Base-by-base conservation (phyloP, 2,113 vertebrate species). In the Gopherus evgoodei region DNA sequence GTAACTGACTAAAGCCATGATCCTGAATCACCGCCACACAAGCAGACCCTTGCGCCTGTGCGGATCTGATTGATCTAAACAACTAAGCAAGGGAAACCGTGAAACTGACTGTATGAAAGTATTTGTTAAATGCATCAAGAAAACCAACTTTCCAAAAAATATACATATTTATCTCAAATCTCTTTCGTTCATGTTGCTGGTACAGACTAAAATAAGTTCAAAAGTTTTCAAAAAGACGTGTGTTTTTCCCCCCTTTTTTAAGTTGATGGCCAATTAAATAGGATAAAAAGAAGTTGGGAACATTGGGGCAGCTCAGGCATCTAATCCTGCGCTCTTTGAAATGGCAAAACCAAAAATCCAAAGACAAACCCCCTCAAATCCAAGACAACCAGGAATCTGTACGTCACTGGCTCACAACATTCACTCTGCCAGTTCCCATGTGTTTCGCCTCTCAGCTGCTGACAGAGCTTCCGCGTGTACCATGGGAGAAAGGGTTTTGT, bases 281-380 rank as follows among this genome's bases (percentile, higher is more conserved):
- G n/a, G 8, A n/a, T 38, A n/a, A 38, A 62, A 62, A 14, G 24
- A 76, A 42, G 22, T 27, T 76, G 75, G 75, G 75, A 9, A 47
- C 24, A 13, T 24, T 13, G 11, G 5, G 42, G 11, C 3, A 1
- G 21, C 75, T 47, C 12, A 12, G 13, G 21, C 11, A 2, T 44
- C 42, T 76, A 44, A 76, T 47, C 42, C 38, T 25, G 38, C 38
- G 4, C 38, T 47, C 75, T 44, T 21, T 35, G 38, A 25, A 47
- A 76, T 54, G 53, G 5, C 38, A 27, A 76, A 22, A 7, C 12
- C 75, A 44, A 76, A 42, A 47, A 6, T 14, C 24, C 53, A 54
- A 54, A 54, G 7, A 22, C 7, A 54, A 54, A 9, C 3, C 21
- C 53, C 53, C 21, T 12, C 22, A 27, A 76, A 76, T 13, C 42